Percentiles rank a stretch among this genome's conserved stretches.
These are phyloP conservation scores for Microtus pennsylvanicus DNA, from an alignment of 2,113 vertebrate species.

Conservation along the genomic window DNA sequence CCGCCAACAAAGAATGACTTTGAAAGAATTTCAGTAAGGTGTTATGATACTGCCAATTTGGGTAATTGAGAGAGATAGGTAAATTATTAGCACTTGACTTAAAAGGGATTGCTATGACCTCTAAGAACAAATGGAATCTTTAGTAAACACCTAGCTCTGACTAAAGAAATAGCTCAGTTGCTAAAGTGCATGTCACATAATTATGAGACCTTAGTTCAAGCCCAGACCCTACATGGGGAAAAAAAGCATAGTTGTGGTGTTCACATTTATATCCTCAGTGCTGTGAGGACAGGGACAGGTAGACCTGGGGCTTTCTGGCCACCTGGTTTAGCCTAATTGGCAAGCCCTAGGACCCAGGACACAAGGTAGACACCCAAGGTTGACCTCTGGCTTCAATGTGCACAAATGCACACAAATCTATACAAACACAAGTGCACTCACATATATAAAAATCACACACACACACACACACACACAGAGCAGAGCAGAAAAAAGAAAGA, in stretches of 20 bases:
- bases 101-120: background rate
- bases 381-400: background rate
- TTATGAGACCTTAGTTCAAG: background rate
- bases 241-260: background rate
- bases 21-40: background rate
- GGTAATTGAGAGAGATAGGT: background rate
- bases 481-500: background rate
- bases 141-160: background rate
- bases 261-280: background rate
- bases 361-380: background rate
- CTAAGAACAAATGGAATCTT: conserved; percentile 48
- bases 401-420: background rate
- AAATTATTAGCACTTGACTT: background rate
- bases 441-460: background rate
- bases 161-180: background rate
- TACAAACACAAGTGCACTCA: background rate
- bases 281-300: background rate
- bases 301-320: background rate
- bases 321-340: background rate
- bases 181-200: background rate
- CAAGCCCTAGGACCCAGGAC: background rate
- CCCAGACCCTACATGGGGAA: background rate
- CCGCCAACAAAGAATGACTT: background rate
- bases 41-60: background rate
- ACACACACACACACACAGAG: background rate